Base-by-base conservation (phyloP, 1,140 invertebrate species). In the Lasioglossum albipes region DNA sequence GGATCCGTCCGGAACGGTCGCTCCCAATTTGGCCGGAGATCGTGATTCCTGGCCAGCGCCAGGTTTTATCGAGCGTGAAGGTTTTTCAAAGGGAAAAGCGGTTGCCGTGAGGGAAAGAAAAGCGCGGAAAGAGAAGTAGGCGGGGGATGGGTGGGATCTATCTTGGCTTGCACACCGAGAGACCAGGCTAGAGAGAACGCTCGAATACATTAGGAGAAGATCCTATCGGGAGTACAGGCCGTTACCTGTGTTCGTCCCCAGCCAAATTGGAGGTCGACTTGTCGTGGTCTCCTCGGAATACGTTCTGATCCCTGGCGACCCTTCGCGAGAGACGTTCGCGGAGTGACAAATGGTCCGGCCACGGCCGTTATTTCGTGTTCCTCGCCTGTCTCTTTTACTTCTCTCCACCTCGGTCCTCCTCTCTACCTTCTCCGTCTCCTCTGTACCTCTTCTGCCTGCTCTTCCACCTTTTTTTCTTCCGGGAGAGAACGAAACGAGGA, bases 151-250 rank as follows among this genome's bases (percentile, higher is more conserved):
- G 41, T 41, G 18, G 18, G 41, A 22, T 7, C 62, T 20, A 41
- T 57, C 64, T 18, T 16, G 12, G 13, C 13, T 16, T 54, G 13
- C 45, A 49, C 45, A 16, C 13, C 18, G 57, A 59, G 20, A 9
- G 9, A n/a, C 7, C 7, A 2, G 57, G 64, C 20, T 70, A 75
- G 85, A 36, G 36, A 5, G 36, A 79, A 83, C 57, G 81, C 68
- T 45, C 81, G 84, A 89, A 89, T 89, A 89, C 84, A 88, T 89
- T 89, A 88, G 82, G 62, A 80, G 70, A n/a, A 88, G 88, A 89
- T 89, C 78, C 78, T 89, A 89, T 89, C 88, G 45, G 59, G 71
- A 66, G 75, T 85, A 87, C 82, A 85, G 77, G 81, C 84, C 86
- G 87, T 89, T 89, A 89, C 87, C 88, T 88, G 87, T 86, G 87